These are phyloP conservation scores for Slavum lentiscoides DNA, from an alignment of 2,888 invertebrate genomes.

Conservation along the genomic window DNA sequence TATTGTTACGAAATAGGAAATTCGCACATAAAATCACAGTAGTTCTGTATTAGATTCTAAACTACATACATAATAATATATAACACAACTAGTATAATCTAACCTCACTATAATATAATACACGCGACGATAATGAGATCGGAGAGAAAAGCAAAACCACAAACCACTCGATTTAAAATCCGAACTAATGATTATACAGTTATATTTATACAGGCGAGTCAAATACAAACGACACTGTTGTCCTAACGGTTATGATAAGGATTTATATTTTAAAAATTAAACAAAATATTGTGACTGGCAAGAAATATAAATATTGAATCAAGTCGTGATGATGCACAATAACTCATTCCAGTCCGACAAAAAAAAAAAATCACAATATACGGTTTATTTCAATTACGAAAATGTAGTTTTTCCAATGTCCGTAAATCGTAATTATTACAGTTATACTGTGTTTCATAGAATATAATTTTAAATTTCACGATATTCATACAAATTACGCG, in stretches of 20 bases:
- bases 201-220: not conserved
- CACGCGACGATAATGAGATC: not conserved
- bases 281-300: not conserved
- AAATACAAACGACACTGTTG: not conserved
- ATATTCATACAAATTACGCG: not conserved
- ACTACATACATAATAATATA: not conserved
- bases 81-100: not conserved
- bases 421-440: not conserved
- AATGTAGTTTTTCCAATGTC: not conserved
- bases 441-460: not conserved
- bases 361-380: not conserved
- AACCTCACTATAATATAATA: not conserved
- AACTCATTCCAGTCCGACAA: too few relatives aligned
- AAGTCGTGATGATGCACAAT: too few relatives aligned
- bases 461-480: slow-evolving; percentile 3
- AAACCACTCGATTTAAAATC: not conserved
- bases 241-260: not conserved
- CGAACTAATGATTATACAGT: not conserved
- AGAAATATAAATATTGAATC: too few relatives aligned
- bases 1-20: slow-evolving; percentile 10
- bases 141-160: not conserved
- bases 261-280: not conserved
- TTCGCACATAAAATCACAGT: not conserved
- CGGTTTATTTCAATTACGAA: not conserved
- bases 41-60: not conserved